phyloP scores from a whole-genome alignment of 37 sponge, comb jelly and placozoan species.

The Hormiphora californensis region DNA sequence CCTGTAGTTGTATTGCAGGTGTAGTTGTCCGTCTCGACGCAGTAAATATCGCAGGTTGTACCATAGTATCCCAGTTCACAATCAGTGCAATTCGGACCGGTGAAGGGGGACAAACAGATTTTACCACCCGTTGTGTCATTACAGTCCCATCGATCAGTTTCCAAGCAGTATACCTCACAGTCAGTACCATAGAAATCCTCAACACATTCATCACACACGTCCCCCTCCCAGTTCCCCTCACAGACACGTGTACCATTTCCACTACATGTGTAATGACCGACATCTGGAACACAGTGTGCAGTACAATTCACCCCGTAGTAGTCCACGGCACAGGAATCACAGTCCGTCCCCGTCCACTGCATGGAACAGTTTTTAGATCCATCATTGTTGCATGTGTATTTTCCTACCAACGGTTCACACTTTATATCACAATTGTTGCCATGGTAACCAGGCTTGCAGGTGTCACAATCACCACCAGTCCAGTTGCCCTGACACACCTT shows the following conservation, averaged over 20 bases:
- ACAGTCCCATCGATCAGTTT: too few species aligned
- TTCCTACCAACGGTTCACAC: neutral
- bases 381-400: neutral
- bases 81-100: too few species aligned
- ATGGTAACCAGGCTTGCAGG: neutral
- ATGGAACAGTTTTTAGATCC: neutral
- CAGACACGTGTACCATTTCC: neutral
- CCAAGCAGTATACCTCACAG: too few species aligned
- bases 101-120: too few species aligned
- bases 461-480: neutral
- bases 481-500: neutral
- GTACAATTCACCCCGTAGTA: neutral
- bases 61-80: too few species aligned
- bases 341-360: neutral
- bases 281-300: neutral
- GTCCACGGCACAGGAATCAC: neutral
- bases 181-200: neutral
- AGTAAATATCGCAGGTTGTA: too few species aligned
- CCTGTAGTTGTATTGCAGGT: too few species aligned
- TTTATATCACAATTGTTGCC: neutral
- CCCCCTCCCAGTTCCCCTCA: neutral
- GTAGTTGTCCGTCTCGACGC: too few species aligned
- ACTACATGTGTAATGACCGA: neutral
- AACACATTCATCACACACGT: neutral
- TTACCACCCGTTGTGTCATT: too few species aligned